phyloP scores from a whole-genome alignment of 2,888 invertebrate species.

The Papilio elwesi region DNA sequence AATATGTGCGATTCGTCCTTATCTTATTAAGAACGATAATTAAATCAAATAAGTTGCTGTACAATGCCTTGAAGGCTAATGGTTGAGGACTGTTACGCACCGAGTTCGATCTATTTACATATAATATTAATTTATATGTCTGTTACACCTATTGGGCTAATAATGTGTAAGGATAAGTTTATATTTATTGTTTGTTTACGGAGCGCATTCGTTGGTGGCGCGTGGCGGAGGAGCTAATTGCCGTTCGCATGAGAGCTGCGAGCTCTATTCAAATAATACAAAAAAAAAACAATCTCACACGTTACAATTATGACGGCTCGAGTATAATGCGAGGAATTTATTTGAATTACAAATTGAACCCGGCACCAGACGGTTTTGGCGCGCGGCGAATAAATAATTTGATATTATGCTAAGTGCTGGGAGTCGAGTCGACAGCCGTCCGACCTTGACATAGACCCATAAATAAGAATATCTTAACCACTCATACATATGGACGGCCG shows the following conservation, averaged over 20 bases:
- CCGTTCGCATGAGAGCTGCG: constrained; percentile 5
- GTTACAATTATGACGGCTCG: constrained; percentile 74
- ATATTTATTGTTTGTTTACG: constrained; percentile 6
- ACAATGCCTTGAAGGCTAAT: neutral
- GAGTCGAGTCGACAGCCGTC: constrained; percentile 69
- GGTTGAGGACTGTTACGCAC: too few relatives aligned
- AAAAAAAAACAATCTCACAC: constrained; percentile 66
- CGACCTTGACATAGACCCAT: constrained; percentile 83
- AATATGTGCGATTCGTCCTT: constrained; percentile 13
- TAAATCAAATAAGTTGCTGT: neutral
- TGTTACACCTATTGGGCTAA: too few relatives aligned
- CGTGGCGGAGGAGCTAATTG: constrained; percentile 36
- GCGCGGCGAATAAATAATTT: constrained; percentile 82
- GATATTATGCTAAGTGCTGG: constrained; percentile 82
- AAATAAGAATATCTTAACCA: constrained; percentile 83
- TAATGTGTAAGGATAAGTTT: neutral
- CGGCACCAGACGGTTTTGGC: constrained; percentile 77
- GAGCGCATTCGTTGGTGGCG: constrained; percentile 18
- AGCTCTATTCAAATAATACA: constrained; percentile 52
- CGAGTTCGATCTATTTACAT: too few relatives aligned
- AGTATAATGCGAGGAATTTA: constrained; percentile 74
- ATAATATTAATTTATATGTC: too few relatives aligned
- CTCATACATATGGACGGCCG: constrained; percentile 82
- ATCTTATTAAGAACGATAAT: neutral
- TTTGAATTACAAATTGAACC: constrained; percentile 82